Evolutionary conservation across 2,113 vertebrate genomes (phyloP), one percentile per base, ranked within the genome.

Genomic region (Kryptolebias marmoratus): DNA sequence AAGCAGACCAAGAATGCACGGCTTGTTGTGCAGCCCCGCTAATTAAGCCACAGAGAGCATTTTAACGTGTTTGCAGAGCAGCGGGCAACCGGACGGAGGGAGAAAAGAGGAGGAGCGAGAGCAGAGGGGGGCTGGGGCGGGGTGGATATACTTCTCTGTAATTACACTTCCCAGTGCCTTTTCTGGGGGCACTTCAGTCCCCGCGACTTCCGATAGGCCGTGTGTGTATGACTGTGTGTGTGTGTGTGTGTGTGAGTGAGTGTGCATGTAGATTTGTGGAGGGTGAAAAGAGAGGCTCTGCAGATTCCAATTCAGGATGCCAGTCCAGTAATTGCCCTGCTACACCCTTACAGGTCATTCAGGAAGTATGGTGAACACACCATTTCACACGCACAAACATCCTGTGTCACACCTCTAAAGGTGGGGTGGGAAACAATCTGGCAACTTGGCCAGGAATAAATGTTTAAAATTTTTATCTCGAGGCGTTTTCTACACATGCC

Each of bases 31-130:
- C 85, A 91, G 90, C 81, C 22, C 89, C 84, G 89, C 91, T 93
- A 92, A 94, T 94, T 93, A 94, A 93, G 90, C 89, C 85, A 66
- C 80, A 85, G 85, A 88, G 83, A 87, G 87, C 81, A 76, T 93
- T 94, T 93, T 90, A 93, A 93, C 81, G 74, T 76, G 87, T 86
- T 93, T 91, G 79, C 84, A 75, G 68, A 93, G 87, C 94, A 93
- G 92, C 93, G 89, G 92, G 92, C 87, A 88, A 87, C 93, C 92
- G 91, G 93, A 93, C 93, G 92, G 77, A 83, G 89, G 85, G 75
- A 90, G 79, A 72, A 56, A 62, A 73, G 78, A 61, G 70, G 61
- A 74, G 75, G 12, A 61, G 55, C 64, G 31, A 65, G 75, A 71
- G 73, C 3, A 59, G 64, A 55, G 52, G 60, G 56, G 27, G 55